A percentile compares a stretch with the other conserved stretches of the same genome.
Conservation (phyloP, 2,797 vertebrate genomes). For the Lophotriccus pileatus region DNA sequence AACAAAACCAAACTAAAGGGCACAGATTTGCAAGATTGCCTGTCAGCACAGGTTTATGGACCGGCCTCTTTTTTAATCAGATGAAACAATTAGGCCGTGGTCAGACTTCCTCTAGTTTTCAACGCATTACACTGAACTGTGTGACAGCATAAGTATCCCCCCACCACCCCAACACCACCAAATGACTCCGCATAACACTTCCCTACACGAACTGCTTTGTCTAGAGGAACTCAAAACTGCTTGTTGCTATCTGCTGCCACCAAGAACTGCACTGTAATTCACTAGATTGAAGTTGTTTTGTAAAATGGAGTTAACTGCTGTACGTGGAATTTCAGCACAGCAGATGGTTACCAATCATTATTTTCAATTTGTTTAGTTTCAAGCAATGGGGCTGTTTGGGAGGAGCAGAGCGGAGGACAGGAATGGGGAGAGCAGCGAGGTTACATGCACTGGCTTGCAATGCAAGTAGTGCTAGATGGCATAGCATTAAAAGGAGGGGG, state of each 20-base stretch:
- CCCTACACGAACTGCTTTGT: conserved; percentile 46
- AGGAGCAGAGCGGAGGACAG: conserved; percentile 40
- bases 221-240: conserved; percentile 62
- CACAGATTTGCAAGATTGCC: not conserved
- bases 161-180: not conserved
- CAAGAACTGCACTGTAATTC: conserved; percentile 70
- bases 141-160: not conserved
- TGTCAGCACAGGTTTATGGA: not conserved
- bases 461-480: conserved; percentile 27
- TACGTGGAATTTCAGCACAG: conserved; percentile 78
- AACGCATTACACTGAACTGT: not conserved
- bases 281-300: conserved; percentile 76
- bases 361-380: conserved; percentile 79
- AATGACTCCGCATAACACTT: conserved; percentile 40
- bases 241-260: conserved; percentile 74
- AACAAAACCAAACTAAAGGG: conserved; percentile 6
- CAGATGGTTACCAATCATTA: conserved; percentile 79
- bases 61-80: conserved; percentile 8
- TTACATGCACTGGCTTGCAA: conserved; percentile 10
- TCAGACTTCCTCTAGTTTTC: conserved; percentile 6
- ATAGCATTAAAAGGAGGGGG: not conserved
- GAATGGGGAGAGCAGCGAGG: conserved; percentile 12
- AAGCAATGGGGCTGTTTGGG: conserved; percentile 50
- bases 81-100: not conserved
- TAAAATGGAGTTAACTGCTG: conserved; percentile 79